Percentiles rank a stretch among this genome's conserved stretches.
phyloP scores from a whole-genome alignment of 2,113 vertebrate genomes.

The Pangasianodon gigas region DNA sequence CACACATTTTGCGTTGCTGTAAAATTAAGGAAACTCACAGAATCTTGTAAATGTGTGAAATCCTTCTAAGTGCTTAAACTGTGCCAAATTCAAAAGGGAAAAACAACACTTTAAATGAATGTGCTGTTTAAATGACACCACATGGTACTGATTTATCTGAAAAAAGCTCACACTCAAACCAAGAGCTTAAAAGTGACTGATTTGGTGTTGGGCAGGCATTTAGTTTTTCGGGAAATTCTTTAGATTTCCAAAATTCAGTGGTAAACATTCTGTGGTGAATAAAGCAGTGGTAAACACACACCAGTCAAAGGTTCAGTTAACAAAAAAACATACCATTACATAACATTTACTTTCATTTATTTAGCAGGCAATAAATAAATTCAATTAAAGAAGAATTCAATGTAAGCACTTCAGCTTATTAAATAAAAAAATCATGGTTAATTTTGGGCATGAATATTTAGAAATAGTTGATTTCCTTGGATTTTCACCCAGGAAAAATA shows the following conservation, averaged over 20 bases:
- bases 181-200: background rate
- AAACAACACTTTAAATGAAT: background rate
- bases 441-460: background rate
- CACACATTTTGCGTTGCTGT: background rate
- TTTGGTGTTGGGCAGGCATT: background rate
- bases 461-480: background rate
- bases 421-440: no score
- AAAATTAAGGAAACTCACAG: background rate
- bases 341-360: background rate
- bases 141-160: background rate
- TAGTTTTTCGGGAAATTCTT: background rate
- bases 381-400: background rate
- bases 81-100: background rate
- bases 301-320: background rate
- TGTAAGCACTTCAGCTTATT: background rate
- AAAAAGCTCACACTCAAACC: background rate
- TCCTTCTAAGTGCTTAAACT: background rate
- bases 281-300: background rate
- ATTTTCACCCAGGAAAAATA: background rate
- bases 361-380: background rate
- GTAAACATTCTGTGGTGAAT: background rate
- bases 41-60: constrained; percentile 18
- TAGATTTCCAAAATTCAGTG: background rate
- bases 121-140: background rate
- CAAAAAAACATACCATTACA: background rate